Evolutionary conservation across 2,888 invertebrate genomes (phyloP), one percentile per base, ranked within the genome.

Genomic region (Lochmaea crataegi): DNA sequence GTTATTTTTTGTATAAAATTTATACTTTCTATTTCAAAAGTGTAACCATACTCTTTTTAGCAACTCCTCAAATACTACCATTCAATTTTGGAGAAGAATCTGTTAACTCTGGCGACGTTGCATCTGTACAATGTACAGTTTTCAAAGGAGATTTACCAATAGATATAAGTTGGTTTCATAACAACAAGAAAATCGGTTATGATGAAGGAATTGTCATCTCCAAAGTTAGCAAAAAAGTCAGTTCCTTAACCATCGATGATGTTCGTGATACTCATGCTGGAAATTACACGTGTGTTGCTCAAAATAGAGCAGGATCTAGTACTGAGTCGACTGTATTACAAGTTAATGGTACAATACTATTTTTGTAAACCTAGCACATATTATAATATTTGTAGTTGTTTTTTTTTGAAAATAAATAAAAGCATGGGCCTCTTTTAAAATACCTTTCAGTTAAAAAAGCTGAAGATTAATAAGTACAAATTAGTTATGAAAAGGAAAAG

Each of bases 251-350:
- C 79, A 91, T 92, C 76, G 90, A 91, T 80, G 89, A 90, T 38
- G 91, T 91, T 68, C 88, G 89, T 65, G 90, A 89, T 60, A 87
- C 90, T 79, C 93, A 94, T 86, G 90, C 91, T 63, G 94, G 94
- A 77, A 92, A 91, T 85, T 94, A 94, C 85, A 93, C 93, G 65
- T 95, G 94, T 87, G 89, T 90, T 79, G 94, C 93, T 71, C 89
- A 89, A 78, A 94, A 94, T 87, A 85, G 86, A 78, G 92, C 92
- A 84, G 93, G 93, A 74, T 88, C 87, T 83, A 89, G 90, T 80
- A 90, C 89, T 82, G 90, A 91, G 87, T 90, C 91, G 74, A 90
- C 91, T 73, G 86, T 87, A 79, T 87, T 93, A 83, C 88, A 90
- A 82, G 91, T 93, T 82, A 91, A 92, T 87, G 92, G 92, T 92